Evolutionary conservation across 2,888 invertebrate species (phyloP).

Genomic region (Carabus problematicus): DNA sequence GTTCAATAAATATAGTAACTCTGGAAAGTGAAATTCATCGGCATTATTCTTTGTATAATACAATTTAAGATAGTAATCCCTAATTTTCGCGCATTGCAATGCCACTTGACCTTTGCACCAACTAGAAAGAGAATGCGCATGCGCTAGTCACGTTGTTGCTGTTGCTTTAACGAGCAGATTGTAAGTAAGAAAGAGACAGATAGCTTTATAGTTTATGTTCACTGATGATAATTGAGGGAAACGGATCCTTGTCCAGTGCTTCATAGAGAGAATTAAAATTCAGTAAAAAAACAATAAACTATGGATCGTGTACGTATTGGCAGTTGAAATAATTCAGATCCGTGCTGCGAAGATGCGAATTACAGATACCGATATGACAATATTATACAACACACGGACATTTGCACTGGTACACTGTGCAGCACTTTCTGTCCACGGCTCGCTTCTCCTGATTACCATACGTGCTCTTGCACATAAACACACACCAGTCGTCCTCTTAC

Average conservation of each 20-base stretch:
- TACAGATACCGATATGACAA: constrained; percentile 41
- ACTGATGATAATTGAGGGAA: constrained; percentile 39
- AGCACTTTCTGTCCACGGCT: neutral
- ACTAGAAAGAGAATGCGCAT: no score
- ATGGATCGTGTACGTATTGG: constrained; percentile 28
- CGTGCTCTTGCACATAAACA: constrained; percentile 10
- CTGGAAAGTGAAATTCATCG: no score
- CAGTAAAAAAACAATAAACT: constrained; percentile 40
- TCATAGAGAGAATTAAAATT: constrained; percentile 43
- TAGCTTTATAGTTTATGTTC: constrained; percentile 20
- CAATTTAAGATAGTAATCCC: no score
- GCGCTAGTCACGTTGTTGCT: no score
- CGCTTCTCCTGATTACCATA: constrained; percentile 6
- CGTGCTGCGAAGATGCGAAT: constrained; percentile 35
- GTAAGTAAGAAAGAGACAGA: no score
- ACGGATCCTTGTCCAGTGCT: constrained; percentile 31
- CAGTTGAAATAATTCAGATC: constrained; percentile 27
- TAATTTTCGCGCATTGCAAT: no score
- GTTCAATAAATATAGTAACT: no score
- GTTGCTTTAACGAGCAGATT: neutral
- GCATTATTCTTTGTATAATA: no score
- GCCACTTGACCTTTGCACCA: no score
- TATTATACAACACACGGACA: constrained; percentile 27
- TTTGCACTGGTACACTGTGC: neutral
- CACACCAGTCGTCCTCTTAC: no score